Percentiles rank a stretch among this genome's conserved stretches.
These are phyloP conservation scores for Drepana arcuata DNA, from an alignment of 1,140 invertebrate genomes.

Conservation along the genomic window DNA sequence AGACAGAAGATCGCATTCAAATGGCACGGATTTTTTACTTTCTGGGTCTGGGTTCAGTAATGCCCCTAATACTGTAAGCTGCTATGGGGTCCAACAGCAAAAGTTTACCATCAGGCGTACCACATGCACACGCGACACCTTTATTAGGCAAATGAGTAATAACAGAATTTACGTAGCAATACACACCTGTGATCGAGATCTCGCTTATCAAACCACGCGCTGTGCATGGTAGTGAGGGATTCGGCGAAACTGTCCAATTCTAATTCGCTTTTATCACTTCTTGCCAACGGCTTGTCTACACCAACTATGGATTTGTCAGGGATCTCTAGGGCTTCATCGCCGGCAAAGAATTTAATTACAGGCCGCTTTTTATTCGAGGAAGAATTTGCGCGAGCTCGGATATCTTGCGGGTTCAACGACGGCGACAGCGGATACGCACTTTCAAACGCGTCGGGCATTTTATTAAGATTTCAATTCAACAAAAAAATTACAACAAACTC, in stretches of 20 bases:
- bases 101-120: no score
- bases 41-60: no score
- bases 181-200: constrained; percentile 75
- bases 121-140: no score
- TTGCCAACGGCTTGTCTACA: constrained; percentile 47
- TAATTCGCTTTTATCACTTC: constrained; percentile 67
- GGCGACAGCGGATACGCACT: constrained; percentile 66
- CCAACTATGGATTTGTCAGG: constrained; percentile 54
- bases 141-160: no score
- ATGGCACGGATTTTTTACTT: no score
- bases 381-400: constrained; percentile 71
- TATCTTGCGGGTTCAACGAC: constrained; percentile 57
- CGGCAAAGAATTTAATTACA: constrained; percentile 40
- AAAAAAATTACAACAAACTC: constrained; percentile 10
- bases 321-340: constrained; percentile 51
- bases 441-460: constrained; percentile 67
- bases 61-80: no score
- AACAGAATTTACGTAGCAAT: no score
- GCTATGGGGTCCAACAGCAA: no score
- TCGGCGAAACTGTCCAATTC: constrained; percentile 75
- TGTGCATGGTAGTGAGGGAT: constrained; percentile 57
- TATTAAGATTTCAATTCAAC: constrained; percentile 7
- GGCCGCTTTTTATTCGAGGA: constrained; percentile 50
- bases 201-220: constrained; percentile 73
- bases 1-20: no score